Evolutionary conservation across 2,797 vertebrate genomes (phyloP), one percentile per base, ranked within the genome.

Genomic region (Semaprochilodus insignis): DNA sequence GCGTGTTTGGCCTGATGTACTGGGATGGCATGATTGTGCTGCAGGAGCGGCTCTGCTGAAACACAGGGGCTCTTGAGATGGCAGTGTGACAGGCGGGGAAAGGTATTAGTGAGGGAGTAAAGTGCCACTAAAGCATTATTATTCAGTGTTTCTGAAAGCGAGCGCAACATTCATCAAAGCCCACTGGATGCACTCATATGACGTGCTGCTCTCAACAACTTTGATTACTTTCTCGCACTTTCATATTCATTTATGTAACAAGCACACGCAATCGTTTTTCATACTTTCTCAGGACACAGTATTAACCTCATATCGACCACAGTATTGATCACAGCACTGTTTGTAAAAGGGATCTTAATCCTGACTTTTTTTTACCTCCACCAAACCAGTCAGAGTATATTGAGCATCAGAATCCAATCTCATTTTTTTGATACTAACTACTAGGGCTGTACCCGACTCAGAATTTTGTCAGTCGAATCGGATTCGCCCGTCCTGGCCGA

Each of bases 61-160:
- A 74, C 84, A 74, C 85, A 82, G 70, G 78, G 16, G 81, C 90
- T 88, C 85, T 91, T 86, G 52, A 90, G 85, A 85, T 80, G 76
- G 51, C 19, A 73, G 85, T 85, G 85, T 88, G 81, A 76, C 79
- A 66, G 88, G 85, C 21, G 52, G 86, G 73, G 81, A 81, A 90
- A 92, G 54, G 81, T 74, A 87, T 87, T 83, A 81, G 85, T 89
- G 92, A 90, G 91, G 89, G 89, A 60, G 87, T 81, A 69, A 81
- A 91, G 90, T 78, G 74, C 85, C 85, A 88, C 81, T 81, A 8
- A 74, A 77, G 74, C 81, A 81, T 80, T 86, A 60, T 34, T 77
- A 74, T 82, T 52, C 81, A 52, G 59, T 71, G 78, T 77, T 73
- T 81, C 80, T 80, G 76, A 80, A 82, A 81, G 48, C 48, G 40